phyloP scores from a whole-genome alignment of 2,113 vertebrate species.

The Thunnus thynnus region DNA sequence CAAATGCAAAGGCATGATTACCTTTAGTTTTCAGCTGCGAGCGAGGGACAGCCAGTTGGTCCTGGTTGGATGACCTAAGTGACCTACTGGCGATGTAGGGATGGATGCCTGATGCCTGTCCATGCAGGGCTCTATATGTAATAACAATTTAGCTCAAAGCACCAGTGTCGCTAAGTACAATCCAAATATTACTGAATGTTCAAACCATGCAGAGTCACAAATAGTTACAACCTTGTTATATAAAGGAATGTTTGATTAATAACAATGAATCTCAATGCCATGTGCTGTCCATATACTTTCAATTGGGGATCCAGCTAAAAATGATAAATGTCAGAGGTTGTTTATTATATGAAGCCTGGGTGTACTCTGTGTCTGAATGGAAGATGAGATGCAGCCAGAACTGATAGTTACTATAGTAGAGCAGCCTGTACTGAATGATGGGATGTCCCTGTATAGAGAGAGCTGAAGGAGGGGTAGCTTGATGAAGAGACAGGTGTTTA shows the following conservation, averaged over 20 bases:
- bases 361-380: constrained; percentile 41
- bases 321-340: constrained; percentile 48
- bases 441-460: constrained; percentile 29
- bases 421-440: constrained; percentile 39
- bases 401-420: constrained; percentile 29
- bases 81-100: too few species aligned
- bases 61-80: too few species aligned
- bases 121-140: too few species aligned
- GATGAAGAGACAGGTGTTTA: constrained; percentile 52
- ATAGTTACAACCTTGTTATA: neutral
- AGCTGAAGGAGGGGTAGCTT: neutral
- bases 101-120: too few species aligned
- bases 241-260: constrained; percentile 21
- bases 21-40: too few species aligned
- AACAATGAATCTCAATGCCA: neutral
- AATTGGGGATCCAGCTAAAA: constrained; percentile 21
- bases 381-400: constrained; percentile 38
- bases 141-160: too few species aligned
- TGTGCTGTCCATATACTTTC: constrained; percentile 6
- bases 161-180: neutral
- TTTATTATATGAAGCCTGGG: constrained; percentile 30
- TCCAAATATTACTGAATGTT: neutral
- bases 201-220: neutral
- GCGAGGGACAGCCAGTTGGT: too few species aligned
- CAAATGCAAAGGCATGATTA: too few species aligned